Evolutionary conservation across 2,888 invertebrate genomes (phyloP).

Genomic region (Muscina levida): DNA sequence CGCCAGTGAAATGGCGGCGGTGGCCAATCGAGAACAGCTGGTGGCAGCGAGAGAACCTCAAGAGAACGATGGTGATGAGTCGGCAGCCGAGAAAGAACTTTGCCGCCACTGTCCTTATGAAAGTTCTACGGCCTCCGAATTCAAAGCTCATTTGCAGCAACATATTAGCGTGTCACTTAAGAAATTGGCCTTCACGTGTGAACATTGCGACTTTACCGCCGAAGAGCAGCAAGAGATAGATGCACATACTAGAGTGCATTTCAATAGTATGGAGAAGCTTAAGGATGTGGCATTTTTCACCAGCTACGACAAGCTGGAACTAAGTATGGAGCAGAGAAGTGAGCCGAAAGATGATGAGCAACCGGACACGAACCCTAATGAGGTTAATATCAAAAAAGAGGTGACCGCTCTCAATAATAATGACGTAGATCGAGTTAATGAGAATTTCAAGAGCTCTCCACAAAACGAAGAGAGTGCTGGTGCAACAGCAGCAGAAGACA

Average conservation of each 20-base stretch:
- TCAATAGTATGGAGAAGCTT: slow-evolving; percentile 79
- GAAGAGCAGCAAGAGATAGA: slow-evolving; percentile 87
- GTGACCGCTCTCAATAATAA: slow-evolving; percentile 70
- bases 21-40: slow-evolving; percentile 69
- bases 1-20: slow-evolving; percentile 73
- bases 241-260: slow-evolving; percentile 91
- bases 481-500: background rate
- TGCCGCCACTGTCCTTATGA: slow-evolving; percentile 91
- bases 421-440: slow-evolving; percentile 74
- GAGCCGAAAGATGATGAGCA: slow-evolving; percentile 3
- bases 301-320: slow-evolving; percentile 77
- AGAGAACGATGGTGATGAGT: slow-evolving; percentile 51
- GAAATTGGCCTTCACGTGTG: slow-evolving; percentile 84
- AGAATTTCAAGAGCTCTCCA: slow-evolving; percentile 68
- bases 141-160: slow-evolving; percentile 88
- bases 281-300: slow-evolving; percentile 78
- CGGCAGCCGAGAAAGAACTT: slow-evolving; percentile 70
- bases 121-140: slow-evolving; percentile 86
- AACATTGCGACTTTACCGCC: slow-evolving; percentile 90
- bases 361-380: background rate
- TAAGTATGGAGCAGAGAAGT: slow-evolving; percentile 72
- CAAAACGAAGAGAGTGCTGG: background rate
- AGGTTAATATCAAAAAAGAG: slow-evolving; percentile 68
- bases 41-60: background rate
- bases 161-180: slow-evolving; percentile 83